These are phyloP conservation scores for Aegotheles bennettii DNA, from an alignment of 2,113 vertebrate species.

Conservation along the genomic window DNA sequence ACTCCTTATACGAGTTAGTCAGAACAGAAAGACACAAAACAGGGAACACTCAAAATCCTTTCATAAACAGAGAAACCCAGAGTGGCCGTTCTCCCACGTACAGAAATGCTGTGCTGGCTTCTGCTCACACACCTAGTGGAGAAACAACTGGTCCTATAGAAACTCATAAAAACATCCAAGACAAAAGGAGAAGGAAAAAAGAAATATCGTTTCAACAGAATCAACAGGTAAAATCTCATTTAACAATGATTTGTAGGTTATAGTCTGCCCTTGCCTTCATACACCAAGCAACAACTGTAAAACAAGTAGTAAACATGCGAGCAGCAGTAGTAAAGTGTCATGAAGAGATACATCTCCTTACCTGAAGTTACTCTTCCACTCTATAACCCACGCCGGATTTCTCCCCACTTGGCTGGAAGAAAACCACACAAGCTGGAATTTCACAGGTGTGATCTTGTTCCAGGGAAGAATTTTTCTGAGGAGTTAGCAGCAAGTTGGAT, in stretches of 20 bases:
- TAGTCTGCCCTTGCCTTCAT: background rate
- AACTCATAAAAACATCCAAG: background rate
- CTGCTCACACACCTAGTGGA: background rate
- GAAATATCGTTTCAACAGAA: background rate
- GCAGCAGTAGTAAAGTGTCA: background rate
- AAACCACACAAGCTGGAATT: background rate
- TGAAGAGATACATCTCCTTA: background rate
- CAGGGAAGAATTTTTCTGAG: background rate
- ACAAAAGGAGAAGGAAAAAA: background rate
- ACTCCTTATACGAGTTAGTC: too few relatives aligned
- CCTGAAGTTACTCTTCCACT: background rate
- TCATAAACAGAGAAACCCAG: too few relatives aligned
- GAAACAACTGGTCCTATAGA: accelerated
- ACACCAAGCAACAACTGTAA: background rate
- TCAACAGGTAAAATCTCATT: background rate
- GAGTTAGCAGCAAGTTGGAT: background rate
- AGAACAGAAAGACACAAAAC: background rate
- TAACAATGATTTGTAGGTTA: background rate
- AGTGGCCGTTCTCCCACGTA: background rate
- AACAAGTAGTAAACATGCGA: accelerated
- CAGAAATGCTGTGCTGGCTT: accelerated
- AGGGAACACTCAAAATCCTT: background rate
- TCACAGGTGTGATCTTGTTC: slow-evolving; percentile 6
- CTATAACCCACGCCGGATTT: background rate
- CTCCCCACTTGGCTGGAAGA: background rate